phyloP scores from a whole-genome alignment of 1,140 invertebrate species.

The Drosophila santomea region DNA sequence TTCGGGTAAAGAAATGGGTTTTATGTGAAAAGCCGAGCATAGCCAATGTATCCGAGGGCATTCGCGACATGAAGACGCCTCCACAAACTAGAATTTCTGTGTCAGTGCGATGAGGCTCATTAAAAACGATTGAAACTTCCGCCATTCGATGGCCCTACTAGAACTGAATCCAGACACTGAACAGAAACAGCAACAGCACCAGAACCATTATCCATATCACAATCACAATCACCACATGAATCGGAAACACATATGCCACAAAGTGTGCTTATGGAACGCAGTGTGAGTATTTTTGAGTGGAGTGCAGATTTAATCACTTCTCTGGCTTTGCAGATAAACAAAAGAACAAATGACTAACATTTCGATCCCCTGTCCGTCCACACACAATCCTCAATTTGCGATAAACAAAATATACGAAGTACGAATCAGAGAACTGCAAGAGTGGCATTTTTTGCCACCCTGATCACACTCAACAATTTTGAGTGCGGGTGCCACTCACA shows the following conservation, averaged over 20 bases:
- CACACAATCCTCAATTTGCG: constrained; percentile 50
- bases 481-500: no score
- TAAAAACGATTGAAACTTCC: constrained; percentile 79
- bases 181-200: neutral
- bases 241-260: neutral
- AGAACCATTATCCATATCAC: constrained; percentile 2
- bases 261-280: constrained; percentile 3
- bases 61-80: neutral
- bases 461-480: no score
- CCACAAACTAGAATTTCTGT: constrained; percentile 19
- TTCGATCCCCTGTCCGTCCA: constrained; percentile 46
- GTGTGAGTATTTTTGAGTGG: neutral
- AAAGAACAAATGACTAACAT: constrained; percentile 22
- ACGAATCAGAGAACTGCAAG: no score
- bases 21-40: neutral
- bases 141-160: constrained; percentile 22
- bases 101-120: constrained; percentile 45
- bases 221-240: neutral
- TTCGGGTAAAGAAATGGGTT: no score
- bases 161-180: neutral
- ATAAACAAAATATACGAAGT: constrained; percentile 55
- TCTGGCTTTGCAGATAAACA: constrained; percentile 13
- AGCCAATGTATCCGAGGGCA: neutral
- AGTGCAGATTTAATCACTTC: constrained; percentile 14
- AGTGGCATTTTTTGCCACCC: no score